These are phyloP conservation scores for Acanthis flammea DNA, from an alignment of 2,797 vertebrate species.

Conservation along the genomic window DNA sequence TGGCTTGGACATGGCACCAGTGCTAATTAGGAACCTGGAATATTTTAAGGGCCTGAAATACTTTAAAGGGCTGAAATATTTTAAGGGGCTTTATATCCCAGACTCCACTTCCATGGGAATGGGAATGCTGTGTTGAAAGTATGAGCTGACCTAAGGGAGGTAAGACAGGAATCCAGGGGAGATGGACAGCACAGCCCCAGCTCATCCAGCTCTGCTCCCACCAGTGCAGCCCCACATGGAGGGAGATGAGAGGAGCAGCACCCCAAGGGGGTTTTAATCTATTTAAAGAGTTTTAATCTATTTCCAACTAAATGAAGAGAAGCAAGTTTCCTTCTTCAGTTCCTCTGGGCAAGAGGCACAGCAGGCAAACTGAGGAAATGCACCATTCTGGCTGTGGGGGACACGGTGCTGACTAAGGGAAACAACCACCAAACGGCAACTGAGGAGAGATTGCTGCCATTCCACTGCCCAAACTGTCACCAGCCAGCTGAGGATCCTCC, in stretches of 20 bases:
- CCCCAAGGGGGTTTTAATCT: neutral
- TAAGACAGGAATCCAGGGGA: neutral
- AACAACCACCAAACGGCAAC: neutral
- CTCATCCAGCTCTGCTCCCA: neutral
- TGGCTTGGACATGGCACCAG: neutral
- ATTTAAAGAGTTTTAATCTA: neutral
- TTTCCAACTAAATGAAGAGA: constrained; percentile 17
- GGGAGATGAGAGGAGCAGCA: neutral
- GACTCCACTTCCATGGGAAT: neutral
- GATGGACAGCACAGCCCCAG: neutral
- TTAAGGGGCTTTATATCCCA: neutral
- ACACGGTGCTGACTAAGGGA: neutral
- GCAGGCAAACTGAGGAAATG: constrained; percentile 53
- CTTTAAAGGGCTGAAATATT: neutral
- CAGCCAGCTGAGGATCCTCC: neutral
- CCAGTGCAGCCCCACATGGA: neutral
- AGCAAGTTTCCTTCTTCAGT: constrained; percentile 21
- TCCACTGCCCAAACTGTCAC: neutral
- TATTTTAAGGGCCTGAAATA: neutral
- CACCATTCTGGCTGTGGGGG: neutral
- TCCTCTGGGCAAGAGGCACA: constrained; percentile 53
- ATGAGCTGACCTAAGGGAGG: neutral
- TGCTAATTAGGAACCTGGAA: neutral
- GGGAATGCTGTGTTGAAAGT: neutral
- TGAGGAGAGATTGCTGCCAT: neutral